Percentiles rank a stretch among this genome's conserved stretches.
These are phyloP conservation scores for Eulacestoma nigropectus DNA, from an alignment of 2,113 vertebrate genomes.

Conservation along the genomic window DNA sequence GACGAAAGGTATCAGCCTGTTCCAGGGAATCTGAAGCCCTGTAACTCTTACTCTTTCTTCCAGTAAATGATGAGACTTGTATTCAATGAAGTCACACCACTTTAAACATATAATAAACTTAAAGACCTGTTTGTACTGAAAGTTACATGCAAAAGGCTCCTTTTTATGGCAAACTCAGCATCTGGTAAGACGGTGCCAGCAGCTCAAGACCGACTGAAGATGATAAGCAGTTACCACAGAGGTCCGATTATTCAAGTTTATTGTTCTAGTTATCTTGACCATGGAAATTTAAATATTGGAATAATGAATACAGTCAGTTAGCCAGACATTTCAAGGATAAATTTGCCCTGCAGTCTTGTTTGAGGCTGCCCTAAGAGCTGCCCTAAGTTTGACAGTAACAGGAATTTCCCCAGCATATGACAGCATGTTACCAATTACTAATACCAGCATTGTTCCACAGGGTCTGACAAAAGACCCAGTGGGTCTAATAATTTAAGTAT, in stretches of 20 bases:
- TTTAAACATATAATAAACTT: neutral
- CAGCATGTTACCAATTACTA: slow-evolving; percentile 36
- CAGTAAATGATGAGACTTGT: neutral
- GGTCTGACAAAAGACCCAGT: slow-evolving; percentile 6
- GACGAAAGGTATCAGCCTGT: neutral
- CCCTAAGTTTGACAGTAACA: neutral
- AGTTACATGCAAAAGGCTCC: neutral
- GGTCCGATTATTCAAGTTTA: neutral
- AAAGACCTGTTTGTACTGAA: neutral
- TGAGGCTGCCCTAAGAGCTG: neutral
- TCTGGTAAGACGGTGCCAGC: neutral
- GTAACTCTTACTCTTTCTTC: neutral
- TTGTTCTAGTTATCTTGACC: neutral
- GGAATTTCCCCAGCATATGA: neutral
- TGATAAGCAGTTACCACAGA: neutral
- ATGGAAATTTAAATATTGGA: neutral
- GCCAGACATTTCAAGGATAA: neutral
- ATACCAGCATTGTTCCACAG: neutral
- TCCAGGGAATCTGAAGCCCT: neutral
- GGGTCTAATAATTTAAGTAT: neutral
- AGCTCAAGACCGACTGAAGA: neutral
- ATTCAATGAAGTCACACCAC: neutral
- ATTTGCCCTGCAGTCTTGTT: neutral
- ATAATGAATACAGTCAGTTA: neutral
- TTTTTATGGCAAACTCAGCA: neutral